Conservation (phyloP, 2,113 vertebrate genomes). For the Perca flavescens region DNA sequence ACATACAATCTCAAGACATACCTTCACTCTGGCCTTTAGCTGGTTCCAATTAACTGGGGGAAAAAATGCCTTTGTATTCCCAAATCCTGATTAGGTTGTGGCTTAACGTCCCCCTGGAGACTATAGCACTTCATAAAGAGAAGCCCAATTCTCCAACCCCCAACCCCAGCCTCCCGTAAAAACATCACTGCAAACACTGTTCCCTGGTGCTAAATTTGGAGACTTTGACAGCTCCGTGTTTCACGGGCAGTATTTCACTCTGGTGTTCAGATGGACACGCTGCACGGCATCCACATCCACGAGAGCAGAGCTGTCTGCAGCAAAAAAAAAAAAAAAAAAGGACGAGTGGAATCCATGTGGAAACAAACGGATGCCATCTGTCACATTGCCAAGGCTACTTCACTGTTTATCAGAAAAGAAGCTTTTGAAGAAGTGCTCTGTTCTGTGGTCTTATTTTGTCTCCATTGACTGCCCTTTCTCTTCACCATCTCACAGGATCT, state of each 20-base stretch:
- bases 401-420: neutral
- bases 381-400: neutral
- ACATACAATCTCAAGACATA: constrained; percentile 18
- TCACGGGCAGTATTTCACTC: constrained; percentile 58
- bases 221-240: constrained; percentile 53
- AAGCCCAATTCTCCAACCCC: neutral
- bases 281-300: constrained; percentile 3
- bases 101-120: constrained; percentile 46
- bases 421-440: neutral
- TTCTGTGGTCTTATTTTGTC: neutral
- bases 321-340: neutral
- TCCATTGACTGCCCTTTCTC: neutral
- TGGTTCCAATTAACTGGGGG: constrained; percentile 48
- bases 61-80: constrained; percentile 65
- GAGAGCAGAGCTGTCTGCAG: neutral
- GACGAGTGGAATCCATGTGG: neutral
- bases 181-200: constrained; percentile 47
- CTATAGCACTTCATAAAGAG: constrained; percentile 8
- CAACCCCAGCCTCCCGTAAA: constrained; percentile 29
- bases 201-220: constrained; percentile 50
- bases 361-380: neutral
- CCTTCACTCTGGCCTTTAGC: constrained; percentile 28
- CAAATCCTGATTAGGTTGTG: constrained; percentile 43
- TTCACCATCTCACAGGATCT: neutral
- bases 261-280: constrained; percentile 21